Percentiles rank a stretch among this genome's conserved stretches.
These are phyloP conservation scores for Microtus richardsoni DNA, from an alignment of 2,113 vertebrate genomes.

Conservation along the genomic window DNA sequence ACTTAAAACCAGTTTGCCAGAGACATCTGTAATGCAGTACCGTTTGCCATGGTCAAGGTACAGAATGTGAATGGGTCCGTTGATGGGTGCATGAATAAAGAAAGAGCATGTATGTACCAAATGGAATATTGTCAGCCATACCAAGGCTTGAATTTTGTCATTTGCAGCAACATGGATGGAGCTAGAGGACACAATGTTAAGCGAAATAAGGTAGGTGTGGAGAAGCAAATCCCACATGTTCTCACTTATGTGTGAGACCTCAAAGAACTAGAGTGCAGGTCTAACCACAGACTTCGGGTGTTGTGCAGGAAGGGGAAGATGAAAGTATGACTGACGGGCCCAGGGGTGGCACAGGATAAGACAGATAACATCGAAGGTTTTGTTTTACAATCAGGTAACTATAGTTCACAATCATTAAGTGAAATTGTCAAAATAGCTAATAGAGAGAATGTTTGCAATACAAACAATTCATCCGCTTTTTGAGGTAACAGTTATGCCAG, in stretches of 20 bases:
- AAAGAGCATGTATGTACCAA: background rate
- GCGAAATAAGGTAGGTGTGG: background rate
- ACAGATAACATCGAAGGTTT: background rate
- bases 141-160: background rate
- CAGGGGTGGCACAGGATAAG: background rate
- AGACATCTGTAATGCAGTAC: background rate
- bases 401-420: background rate
- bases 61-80: background rate
- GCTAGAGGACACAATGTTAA: background rate
- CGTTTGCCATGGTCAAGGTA: background rate
- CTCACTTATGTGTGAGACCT: background rate
- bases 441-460: background rate
- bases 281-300: background rate
- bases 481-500: background rate
- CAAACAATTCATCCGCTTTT: background rate
- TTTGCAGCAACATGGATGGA: background rate
- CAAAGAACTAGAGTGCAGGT: too few species aligned
- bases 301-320: background rate
- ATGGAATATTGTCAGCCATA: background rate
- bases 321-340: background rate
- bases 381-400: background rate
- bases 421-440: background rate
- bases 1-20: background rate
- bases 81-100: background rate
- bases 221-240: background rate